Percentiles rank a stretch among this genome's conserved stretches.
Conservation (phyloP, 2,888 invertebrate genomes). For the Drosophila bunnanda region DNA sequence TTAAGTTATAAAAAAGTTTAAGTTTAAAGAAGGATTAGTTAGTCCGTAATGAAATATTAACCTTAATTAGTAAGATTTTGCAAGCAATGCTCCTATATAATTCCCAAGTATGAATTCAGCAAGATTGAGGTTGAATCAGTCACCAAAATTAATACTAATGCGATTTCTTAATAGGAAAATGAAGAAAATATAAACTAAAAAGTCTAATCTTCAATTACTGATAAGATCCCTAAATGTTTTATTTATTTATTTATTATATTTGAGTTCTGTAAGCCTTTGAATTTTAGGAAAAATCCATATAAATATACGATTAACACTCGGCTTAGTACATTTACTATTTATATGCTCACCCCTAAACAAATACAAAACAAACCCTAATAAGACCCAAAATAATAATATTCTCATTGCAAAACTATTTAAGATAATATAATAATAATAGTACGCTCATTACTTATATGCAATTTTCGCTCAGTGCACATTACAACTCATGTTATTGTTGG, state of each 20-base stretch:
- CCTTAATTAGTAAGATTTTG: no score
- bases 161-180: not conserved
- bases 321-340: not conserved
- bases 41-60: no score
- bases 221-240: not conserved
- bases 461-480: constrained; percentile 17
- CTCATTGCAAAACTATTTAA: no score
- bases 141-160: not conserved
- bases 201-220: not conserved
- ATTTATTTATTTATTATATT: not conserved
- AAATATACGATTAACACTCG: not conserved
- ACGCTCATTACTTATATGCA: no score
- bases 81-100: no score
- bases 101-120: no score
- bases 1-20: no score
- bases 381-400: not conserved
- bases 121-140: not conserved
- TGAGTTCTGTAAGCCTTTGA: no score
- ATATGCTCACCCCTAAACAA: not conserved
- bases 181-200: not conserved
- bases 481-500: constrained; percentile 29
- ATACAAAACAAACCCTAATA: not conserved
- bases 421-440: no score
- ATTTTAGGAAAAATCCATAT: not conserved
- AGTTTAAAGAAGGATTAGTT: no score